These are phyloP conservation scores for Epizoanthus ramosus DNA, from an alignment of 92 coral and sea anemone genomes.

Conservation along the genomic window DNA sequence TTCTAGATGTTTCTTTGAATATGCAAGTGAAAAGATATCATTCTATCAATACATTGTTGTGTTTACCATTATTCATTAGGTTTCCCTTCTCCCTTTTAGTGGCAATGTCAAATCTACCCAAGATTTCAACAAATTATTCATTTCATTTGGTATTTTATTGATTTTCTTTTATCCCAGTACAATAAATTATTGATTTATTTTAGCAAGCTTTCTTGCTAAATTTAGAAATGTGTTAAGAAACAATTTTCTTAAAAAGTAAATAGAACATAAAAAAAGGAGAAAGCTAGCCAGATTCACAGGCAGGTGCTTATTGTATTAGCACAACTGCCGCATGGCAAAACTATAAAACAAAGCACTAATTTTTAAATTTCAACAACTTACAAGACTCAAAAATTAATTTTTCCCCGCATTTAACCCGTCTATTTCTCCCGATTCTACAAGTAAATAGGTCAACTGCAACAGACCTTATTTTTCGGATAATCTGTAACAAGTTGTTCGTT, in stretches of 20 bases:
- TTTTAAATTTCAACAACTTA: not conserved
- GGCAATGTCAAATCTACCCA: not conserved
- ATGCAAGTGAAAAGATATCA: not conserved
- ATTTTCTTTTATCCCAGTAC: constrained; percentile 6
- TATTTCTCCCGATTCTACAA: not conserved
- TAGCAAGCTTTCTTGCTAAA: not conserved
- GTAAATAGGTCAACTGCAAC: not conserved
- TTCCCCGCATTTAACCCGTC: not conserved
- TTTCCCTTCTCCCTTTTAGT: not conserved
- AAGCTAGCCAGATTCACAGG: not conserved
- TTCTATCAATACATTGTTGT: too few species aligned
- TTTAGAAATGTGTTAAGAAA: not conserved
- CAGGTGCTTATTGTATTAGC: not conserved
- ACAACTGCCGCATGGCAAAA: not conserved
- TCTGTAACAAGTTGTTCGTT: not conserved
- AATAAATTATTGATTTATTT: not conserved
- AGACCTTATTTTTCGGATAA: not conserved
- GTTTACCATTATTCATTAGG: too few species aligned
- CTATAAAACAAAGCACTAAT: not conserved
- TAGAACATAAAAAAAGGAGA: not conserved
- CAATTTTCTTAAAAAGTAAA: not conserved
- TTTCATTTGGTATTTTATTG: not conserved
- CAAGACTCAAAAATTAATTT: not conserved
- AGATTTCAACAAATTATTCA: not conserved
- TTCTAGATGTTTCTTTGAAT: constrained; percentile 2